phyloP scores from a whole-genome alignment of 92 coral and sea anemone species.

The Palythoa grandiflora region DNA sequence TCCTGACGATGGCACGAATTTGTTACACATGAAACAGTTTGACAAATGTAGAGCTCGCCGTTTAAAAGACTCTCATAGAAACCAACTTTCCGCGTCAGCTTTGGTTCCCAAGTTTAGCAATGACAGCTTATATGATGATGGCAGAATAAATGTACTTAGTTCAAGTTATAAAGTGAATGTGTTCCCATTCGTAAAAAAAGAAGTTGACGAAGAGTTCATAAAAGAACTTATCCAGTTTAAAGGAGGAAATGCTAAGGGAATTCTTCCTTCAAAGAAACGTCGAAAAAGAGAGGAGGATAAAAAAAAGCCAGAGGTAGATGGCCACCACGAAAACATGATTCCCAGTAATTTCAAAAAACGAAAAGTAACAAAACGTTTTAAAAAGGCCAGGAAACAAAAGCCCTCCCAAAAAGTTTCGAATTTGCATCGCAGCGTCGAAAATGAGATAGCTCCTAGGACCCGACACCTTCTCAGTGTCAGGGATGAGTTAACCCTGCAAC shows the following conservation, averaged over 20 bases:
- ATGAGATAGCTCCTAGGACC: neutral
- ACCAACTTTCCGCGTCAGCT: constrained; percentile 39
- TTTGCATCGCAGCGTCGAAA: neutral
- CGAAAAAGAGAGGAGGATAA: neutral
- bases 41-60: constrained; percentile 73
- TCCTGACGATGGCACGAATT: constrained; percentile 83
- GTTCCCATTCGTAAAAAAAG: neutral
- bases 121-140: constrained; percentile 70
- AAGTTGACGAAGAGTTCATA: constrained; percentile 29
- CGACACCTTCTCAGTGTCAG: constrained; percentile 22
- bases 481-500: neutral
- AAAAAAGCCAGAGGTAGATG: neutral
- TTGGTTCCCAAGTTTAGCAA: constrained; percentile 37
- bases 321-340: neutral
- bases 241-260: constrained; percentile 12
- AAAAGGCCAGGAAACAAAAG: neutral
- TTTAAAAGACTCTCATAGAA: constrained; percentile 86
- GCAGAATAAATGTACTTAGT: constrained; percentile 69
- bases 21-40: constrained; percentile 81
- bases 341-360: neutral
- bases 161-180: constrained; percentile 38
- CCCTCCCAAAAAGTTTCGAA: neutral
- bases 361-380: neutral
- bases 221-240: constrained; percentile 32
- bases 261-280: neutral